Evolutionary conservation across 2,797 vertebrate species (phyloP).

Genomic region (Arctocebus calabarensis): DNA sequence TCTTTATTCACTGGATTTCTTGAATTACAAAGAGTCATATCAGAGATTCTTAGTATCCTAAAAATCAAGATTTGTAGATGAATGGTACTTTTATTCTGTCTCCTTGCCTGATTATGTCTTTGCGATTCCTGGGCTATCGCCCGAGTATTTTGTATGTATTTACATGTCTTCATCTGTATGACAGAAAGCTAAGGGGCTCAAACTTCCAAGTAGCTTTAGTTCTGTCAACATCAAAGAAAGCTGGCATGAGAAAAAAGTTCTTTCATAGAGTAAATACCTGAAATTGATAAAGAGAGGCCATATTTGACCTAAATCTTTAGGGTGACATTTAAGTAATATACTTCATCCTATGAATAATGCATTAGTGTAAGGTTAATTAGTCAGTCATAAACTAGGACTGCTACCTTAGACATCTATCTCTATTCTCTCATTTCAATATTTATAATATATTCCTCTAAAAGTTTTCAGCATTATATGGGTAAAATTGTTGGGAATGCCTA

Average conservation of each 20-base stretch:
- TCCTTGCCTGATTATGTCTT: not conserved
- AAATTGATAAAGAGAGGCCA: not conserved
- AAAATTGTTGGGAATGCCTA: not conserved
- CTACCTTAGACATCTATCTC: not conserved
- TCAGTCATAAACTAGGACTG: slow-evolving; percentile 15
- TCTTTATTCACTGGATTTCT: not conserved
- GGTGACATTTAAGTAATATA: not conserved
- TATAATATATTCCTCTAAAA: slow-evolving; percentile 2
- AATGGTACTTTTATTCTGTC: not conserved
- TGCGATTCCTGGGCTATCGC: not conserved
- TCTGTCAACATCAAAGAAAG: not conserved
- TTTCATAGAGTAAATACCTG: slow-evolving; percentile 2
- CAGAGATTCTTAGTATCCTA: not conserved
- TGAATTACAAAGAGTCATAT: not conserved
- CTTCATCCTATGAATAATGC: not conserved
- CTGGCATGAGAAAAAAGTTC: not conserved
- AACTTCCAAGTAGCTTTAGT: not conserved
- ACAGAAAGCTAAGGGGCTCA: not conserved
- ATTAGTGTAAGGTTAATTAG: not conserved
- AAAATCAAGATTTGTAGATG: not conserved
- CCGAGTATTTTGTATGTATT: not conserved
- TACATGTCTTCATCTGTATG: not conserved
- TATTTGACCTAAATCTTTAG: not conserved
- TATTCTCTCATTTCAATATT: slow-evolving; percentile 44
- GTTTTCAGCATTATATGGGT: not conserved